Conservation (phyloP, 2,113 vertebrate genomes). For the Zapus hudsonius region DNA sequence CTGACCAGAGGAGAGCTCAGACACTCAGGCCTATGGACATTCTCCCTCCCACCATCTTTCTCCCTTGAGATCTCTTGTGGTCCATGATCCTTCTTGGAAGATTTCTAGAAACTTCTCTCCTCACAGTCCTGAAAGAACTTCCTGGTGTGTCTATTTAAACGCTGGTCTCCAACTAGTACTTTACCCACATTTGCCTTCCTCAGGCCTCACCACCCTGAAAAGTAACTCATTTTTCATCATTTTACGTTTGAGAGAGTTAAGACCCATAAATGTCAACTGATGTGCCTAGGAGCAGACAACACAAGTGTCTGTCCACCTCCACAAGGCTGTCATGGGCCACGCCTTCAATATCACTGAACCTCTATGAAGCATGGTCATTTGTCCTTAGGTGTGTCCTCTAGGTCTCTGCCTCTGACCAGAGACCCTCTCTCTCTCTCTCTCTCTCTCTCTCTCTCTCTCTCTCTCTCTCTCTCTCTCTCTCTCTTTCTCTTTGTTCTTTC, state of each 20-base stretch:
- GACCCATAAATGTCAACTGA: not conserved
- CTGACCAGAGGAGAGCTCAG: not conserved
- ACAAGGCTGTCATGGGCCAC: too few relatives aligned
- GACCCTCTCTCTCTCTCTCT: too few relatives aligned
- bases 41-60: not conserved
- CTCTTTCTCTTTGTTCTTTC: too few relatives aligned
- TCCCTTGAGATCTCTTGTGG: not conserved
- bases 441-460: too few relatives aligned
- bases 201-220: not conserved
- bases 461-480: too few relatives aligned
- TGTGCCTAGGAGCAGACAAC: not conserved
- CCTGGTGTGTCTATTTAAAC: not conserved
- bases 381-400: too few relatives aligned
- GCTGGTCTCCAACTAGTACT: not conserved
- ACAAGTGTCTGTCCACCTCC: too few relatives aligned
- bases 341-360: too few relatives aligned
- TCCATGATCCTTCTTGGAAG: not conserved
- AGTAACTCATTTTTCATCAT: not conserved
- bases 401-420: too few relatives aligned
- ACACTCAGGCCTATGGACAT: not conserved
- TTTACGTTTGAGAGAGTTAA: conserved; percentile 2
- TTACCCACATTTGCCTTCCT: not conserved
- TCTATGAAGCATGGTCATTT: too few relatives aligned
- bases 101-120: not conserved
- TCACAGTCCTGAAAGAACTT: not conserved